Evolutionary conservation across 1,140 invertebrate species (phyloP).

Genomic region (Drosophila rhopaloa): DNA sequence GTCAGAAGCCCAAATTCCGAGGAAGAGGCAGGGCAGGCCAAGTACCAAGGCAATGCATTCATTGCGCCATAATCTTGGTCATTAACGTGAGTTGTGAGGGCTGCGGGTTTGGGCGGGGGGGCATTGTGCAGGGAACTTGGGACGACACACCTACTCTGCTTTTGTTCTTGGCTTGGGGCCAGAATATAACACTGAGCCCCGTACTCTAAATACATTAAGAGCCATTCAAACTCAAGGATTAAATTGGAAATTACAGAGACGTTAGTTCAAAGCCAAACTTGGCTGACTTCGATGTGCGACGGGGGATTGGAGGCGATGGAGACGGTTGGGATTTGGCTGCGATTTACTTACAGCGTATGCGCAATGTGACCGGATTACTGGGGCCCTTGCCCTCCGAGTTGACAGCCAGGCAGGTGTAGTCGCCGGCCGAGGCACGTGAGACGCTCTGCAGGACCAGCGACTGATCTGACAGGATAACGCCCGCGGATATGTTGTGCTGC

Average conservation of each 20-base stretch:
- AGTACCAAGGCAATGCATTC: conserved; percentile 73
- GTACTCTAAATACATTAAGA: conserved; percentile 72
- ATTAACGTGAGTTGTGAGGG: conserved; percentile 59
- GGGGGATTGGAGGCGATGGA: not conserved
- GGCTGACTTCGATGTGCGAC: conserved; percentile 31
- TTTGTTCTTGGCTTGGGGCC: conserved; percentile 69
- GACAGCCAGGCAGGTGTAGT: conserved; percentile 92
- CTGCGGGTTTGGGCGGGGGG: not conserved
- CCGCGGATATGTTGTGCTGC: conserved; percentile 90
- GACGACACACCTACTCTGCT: conserved; percentile 42
- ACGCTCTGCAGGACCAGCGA: conserved; percentile 93
- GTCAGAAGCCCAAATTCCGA: conserved; percentile 3
- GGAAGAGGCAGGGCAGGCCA: conserved; percentile 15
- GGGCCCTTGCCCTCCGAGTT: conserved; percentile 92
- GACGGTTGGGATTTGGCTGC: conserved; percentile 30
- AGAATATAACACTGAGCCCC: conserved; percentile 36
- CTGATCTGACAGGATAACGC: conserved; percentile 92
- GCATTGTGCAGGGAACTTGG: not conserved
- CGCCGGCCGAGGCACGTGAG: conserved; percentile 90
- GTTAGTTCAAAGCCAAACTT: conserved; percentile 74
- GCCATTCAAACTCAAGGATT: conserved; percentile 80
- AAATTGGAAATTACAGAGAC: conserved; percentile 82
- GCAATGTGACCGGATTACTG: conserved; percentile 91
- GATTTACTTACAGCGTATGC: conserved; percentile 92
- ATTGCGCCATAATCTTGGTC: conserved; percentile 81